Evolutionary conservation across 2,113 vertebrate species (phyloP).

Genomic region (Pelecanus crispus): DNA sequence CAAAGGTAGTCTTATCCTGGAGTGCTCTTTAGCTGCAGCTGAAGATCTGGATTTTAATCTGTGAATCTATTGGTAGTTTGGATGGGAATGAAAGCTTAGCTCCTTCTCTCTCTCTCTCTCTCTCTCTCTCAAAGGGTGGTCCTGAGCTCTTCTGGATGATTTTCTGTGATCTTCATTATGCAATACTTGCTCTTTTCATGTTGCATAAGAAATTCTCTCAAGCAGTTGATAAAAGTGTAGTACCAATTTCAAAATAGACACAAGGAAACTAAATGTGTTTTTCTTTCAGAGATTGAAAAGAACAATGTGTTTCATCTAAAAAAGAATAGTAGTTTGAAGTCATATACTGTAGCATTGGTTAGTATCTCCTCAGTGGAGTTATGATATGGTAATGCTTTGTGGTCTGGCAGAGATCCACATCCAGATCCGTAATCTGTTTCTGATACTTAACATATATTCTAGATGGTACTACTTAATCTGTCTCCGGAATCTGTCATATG

Average conservation of each 20-base stretch:
- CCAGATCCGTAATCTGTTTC: background rate
- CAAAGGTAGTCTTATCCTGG: background rate
- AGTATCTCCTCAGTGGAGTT: background rate
- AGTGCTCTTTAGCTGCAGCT: background rate
- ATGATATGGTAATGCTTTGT: background rate
- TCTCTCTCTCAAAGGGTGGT: background rate
- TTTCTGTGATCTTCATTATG: background rate
- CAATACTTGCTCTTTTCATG: background rate
- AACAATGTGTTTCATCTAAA: background rate
- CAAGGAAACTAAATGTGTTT: background rate
- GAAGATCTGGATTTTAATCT: background rate
- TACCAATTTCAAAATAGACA: background rate
- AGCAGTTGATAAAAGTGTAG: background rate
- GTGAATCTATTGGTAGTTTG: background rate
- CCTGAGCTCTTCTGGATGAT: background rate
- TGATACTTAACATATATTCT: background rate
- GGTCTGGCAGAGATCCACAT: background rate
- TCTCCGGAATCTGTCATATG: background rate
- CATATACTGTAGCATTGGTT: background rate
- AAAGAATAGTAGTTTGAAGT: background rate
- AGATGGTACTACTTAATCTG: background rate
- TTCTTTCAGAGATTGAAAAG: background rate
- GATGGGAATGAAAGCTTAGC: background rate
- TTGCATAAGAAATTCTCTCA: background rate
- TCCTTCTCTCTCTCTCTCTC: background rate